Evolutionary conservation across 2,888 invertebrate genomes (phyloP).

Genomic region (Hypercompe scribonia): DNA sequence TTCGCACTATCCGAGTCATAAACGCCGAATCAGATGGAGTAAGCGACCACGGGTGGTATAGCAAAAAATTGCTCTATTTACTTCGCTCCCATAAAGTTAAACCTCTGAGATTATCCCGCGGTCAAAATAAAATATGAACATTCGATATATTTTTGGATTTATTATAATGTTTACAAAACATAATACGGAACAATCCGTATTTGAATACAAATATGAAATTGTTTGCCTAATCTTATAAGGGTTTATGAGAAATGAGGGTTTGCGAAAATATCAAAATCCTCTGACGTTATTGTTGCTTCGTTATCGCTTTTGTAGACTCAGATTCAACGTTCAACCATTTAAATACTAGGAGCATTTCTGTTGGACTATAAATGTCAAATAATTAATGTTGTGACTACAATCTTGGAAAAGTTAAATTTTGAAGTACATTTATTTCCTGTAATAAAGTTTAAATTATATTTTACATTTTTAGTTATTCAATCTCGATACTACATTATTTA

Average conservation of each 20-base stretch:
- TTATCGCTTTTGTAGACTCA: conserved; percentile 14
- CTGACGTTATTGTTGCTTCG: conserved; percentile 16
- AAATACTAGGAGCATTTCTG: not conserved
- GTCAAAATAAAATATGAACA: conserved; percentile 41
- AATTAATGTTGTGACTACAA: not conserved
- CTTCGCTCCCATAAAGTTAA: conserved; percentile 63
- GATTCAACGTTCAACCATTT: conserved; percentile 12
- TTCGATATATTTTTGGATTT: conserved; percentile 32
- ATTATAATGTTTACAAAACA: conserved; percentile 41
- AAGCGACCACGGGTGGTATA: conserved; percentile 71
- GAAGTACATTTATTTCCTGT: not conserved
- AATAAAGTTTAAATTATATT: not conserved
- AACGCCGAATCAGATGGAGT: conserved; percentile 80
- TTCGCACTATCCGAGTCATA: conserved; percentile 77
- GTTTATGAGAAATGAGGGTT: conserved; percentile 24
- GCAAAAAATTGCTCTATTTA: conserved; percentile 74
- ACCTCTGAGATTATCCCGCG: conserved; percentile 47
- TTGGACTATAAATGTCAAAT: not conserved
- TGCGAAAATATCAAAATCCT: conserved; percentile 17
- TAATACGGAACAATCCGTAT: conserved; percentile 26
- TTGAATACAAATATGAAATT: conserved; percentile 22
- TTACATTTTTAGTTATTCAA: not conserved
- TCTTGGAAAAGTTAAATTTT: not conserved
- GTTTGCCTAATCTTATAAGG: conserved; percentile 24
- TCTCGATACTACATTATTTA: no score